phyloP scores from a whole-genome alignment of 2,113 vertebrate species.

The Chaenocephalus aceratus region DNA sequence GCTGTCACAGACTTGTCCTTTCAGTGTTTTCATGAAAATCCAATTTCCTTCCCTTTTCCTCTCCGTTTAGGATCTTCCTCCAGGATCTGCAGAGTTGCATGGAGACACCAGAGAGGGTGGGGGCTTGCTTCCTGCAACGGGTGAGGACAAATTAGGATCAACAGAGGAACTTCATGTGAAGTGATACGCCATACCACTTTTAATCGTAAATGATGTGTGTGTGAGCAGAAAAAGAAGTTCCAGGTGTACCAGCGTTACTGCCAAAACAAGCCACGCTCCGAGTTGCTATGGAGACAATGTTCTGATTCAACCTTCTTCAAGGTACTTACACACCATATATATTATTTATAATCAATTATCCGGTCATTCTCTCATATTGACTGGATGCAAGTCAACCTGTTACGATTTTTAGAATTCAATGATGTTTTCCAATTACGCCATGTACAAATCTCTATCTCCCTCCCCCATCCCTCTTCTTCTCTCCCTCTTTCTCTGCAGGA shows the following conservation, averaged over 20 bases:
- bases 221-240: slow-evolving; percentile 91
- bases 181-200: background rate
- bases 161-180: background rate
- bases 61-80: slow-evolving; percentile 90
- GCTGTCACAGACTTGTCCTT: slow-evolving; percentile 25
- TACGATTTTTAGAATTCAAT: background rate
- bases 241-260: slow-evolving; percentile 98
- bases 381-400: background rate
- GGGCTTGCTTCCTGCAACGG: slow-evolving; percentile 92
- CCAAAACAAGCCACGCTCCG: slow-evolving; percentile 95
- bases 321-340: slow-evolving; percentile 75
- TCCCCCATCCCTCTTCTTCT: background rate
- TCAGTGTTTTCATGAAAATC: slow-evolving; percentile 23
- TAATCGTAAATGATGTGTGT: slow-evolving; percentile 6
- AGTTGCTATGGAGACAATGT: slow-evolving; percentile 93
- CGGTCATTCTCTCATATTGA: background rate
- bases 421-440: background rate
- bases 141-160: slow-evolving; percentile 78
- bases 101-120: slow-evolving; percentile 91
- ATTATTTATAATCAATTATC: background rate
- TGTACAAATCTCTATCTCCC: background rate
- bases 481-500: slow-evolving; percentile 80
- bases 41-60: slow-evolving; percentile 36
- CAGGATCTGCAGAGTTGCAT: slow-evolving; percentile 91
- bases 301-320: slow-evolving; percentile 94